Percentiles rank a stretch among this genome's conserved stretches.
Evolutionary conservation across 1,140 invertebrate genomes (phyloP).

Genomic region (Harpegnathos saltator): DNA sequence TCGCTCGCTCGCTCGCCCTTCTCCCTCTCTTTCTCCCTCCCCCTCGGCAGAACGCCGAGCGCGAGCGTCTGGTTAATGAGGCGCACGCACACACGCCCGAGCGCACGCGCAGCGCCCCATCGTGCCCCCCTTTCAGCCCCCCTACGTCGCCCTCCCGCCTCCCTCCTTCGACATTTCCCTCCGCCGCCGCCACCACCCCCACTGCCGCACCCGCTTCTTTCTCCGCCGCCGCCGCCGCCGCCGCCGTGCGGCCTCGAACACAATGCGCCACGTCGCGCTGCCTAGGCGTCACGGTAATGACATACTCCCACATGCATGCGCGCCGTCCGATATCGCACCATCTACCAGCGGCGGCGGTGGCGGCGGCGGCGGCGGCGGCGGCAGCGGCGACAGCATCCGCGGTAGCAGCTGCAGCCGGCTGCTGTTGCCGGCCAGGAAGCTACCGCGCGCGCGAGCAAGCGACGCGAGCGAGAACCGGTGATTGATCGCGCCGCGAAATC

Average conservation of each 20-base stretch:
- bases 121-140: slow-evolving; percentile 62
- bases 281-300: slow-evolving; percentile 83
- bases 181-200: slow-evolving; percentile 27
- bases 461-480: slow-evolving; percentile 56
- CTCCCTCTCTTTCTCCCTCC: slow-evolving; percentile 62
- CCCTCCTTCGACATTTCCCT: slow-evolving; percentile 69
- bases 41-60: slow-evolving; percentile 56
- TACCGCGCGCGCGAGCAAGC: slow-evolving; percentile 56
- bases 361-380: slow-evolving; percentile 26
- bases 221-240: slow-evolving; percentile 74
- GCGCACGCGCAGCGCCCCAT: slow-evolving; percentile 78
- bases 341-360: slow-evolving; percentile 66
- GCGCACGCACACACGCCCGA: slow-evolving; percentile 80
- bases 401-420: slow-evolving; percentile 73
- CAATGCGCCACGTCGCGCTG: slow-evolving; percentile 80
- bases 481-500: slow-evolving; percentile 70
- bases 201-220: slow-evolving; percentile 62
- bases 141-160: slow-evolving; percentile 34
- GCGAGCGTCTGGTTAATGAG: slow-evolving; percentile 81
- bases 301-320: slow-evolving; percentile 80
- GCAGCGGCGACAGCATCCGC: slow-evolving; percentile 44
- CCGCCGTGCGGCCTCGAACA: slow-evolving; percentile 76
- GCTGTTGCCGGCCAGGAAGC: slow-evolving; percentile 65
- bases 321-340: slow-evolving; percentile 68
- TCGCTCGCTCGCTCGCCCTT: slow-evolving; percentile 47